These are phyloP conservation scores for Zelostemma sp. DNA, from an alignment of 1,140 invertebrate species.

Conservation along the genomic window DNA sequence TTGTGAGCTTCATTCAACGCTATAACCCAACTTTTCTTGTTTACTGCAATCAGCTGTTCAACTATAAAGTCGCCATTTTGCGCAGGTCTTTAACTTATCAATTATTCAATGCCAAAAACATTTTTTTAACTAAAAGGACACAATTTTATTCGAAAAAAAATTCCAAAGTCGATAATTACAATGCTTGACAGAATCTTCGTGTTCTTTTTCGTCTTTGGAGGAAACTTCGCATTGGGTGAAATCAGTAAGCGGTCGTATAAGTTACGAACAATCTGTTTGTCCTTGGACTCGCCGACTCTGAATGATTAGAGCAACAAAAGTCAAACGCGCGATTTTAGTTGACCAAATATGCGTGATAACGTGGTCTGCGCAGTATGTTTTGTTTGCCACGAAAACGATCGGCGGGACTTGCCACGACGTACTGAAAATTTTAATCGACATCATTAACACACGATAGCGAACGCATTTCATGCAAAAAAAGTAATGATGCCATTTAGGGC, in stretches of 20 bases:
- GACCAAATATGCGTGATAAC: conserved; percentile 23
- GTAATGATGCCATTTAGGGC: too few species aligned
- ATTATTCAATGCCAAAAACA: too few species aligned
- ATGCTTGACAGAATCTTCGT: too few species aligned
- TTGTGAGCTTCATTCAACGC: too few species aligned
- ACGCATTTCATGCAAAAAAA: neutral
- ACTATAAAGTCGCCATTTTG: too few species aligned
- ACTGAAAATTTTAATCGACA: conserved; percentile 5
- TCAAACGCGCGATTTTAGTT: conserved; percentile 34
- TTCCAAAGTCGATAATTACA: too few species aligned
- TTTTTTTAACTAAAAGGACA: too few species aligned
- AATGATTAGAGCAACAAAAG: conserved; percentile 43
- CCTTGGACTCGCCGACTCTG: conserved; percentile 32
- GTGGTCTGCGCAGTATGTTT: conserved; percentile 1
- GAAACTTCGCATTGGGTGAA: conserved; percentile 12
- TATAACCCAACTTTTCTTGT: too few species aligned
- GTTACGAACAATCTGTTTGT: conserved; percentile 26
- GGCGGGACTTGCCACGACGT: neutral
- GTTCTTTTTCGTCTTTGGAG: neutral
- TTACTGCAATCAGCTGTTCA: too few species aligned
- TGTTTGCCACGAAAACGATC: conserved; percentile 21
- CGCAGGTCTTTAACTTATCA: too few species aligned
- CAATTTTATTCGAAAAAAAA: too few species aligned
- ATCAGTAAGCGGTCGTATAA: conserved; percentile 4
- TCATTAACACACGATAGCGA: neutral